Conservation (phyloP, 2,797 vertebrate genomes). For the Enteromius anoplus region DNA sequence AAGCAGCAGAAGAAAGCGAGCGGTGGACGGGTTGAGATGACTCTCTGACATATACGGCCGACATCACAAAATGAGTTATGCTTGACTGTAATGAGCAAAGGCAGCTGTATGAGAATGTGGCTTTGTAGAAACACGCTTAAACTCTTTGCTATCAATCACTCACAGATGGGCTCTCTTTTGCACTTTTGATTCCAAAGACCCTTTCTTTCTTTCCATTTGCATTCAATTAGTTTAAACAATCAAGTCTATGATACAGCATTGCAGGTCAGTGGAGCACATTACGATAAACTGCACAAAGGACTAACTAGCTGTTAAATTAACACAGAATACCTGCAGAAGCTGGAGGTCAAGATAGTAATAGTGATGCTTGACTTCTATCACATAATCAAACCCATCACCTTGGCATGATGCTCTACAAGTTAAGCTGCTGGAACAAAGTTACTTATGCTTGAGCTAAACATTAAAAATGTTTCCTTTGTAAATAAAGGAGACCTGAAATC, state of each 20-base stretch:
- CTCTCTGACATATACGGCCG: constrained; percentile 65
- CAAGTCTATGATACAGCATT: background rate
- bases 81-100: constrained; percentile 57
- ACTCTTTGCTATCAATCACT: constrained; percentile 63
- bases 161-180: constrained; percentile 37
- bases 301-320: constrained; percentile 6
- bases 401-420: background rate
- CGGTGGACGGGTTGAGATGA: constrained; percentile 58
- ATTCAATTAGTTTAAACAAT: constrained; percentile 12
- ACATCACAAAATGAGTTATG: constrained; percentile 70
- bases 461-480: background rate
- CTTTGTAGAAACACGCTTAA: constrained; percentile 55
- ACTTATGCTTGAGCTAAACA: constrained; percentile 13
- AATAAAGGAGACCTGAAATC: background rate
- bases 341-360: background rate
- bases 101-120: constrained; percentile 58
- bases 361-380: background rate
- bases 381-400: constrained; percentile 5
- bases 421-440: background rate
- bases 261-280: constrained; percentile 26
- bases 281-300: background rate
- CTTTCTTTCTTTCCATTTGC: constrained; percentile 11
- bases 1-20: constrained; percentile 40
- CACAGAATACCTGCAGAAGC: background rate
- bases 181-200: constrained; percentile 26